Conservation (phyloP, 2,113 vertebrate genomes). For the Lampris megalopsis region DNA sequence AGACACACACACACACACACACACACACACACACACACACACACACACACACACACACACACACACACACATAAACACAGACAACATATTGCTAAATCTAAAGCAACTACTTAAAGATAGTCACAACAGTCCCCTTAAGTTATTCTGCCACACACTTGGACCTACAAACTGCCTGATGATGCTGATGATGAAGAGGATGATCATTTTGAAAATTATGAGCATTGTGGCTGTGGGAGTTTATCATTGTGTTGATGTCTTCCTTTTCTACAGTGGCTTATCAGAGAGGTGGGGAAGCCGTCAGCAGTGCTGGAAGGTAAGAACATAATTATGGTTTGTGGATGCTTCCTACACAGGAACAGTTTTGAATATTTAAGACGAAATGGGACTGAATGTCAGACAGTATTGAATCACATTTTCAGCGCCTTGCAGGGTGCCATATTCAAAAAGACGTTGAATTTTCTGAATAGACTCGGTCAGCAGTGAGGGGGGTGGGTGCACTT, state of each 20-base stretch:
- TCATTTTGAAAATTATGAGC: not conserved
- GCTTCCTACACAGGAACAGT: not conserved
- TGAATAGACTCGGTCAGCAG: not conserved
- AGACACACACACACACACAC: not conserved
- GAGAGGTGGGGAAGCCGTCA: conserved; percentile 96
- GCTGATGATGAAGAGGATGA: conserved; percentile 2
- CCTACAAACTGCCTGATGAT: not conserved
- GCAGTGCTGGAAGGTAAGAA: conserved; percentile 96
- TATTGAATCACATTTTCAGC: not conserved
- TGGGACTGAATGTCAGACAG: not conserved
- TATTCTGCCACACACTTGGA: not conserved
- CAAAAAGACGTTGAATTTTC: not conserved
- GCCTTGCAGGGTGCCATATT: not conserved
- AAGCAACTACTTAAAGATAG: not conserved
- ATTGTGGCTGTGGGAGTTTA: not conserved
- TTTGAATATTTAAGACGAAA: not conserved
- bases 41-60: not conserved
- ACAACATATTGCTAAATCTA: not conserved
- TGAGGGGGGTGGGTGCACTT: conserved; percentile 51
- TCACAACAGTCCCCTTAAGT: not conserved
- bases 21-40: not conserved
- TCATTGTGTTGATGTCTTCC: conserved; percentile 10
- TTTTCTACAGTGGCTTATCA: conserved; percentile 94
- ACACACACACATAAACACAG: not conserved
- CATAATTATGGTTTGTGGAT: conserved; percentile 2